Conservation (phyloP, 2,797 vertebrate species). For the Micropoecilia bifurca region DNA sequence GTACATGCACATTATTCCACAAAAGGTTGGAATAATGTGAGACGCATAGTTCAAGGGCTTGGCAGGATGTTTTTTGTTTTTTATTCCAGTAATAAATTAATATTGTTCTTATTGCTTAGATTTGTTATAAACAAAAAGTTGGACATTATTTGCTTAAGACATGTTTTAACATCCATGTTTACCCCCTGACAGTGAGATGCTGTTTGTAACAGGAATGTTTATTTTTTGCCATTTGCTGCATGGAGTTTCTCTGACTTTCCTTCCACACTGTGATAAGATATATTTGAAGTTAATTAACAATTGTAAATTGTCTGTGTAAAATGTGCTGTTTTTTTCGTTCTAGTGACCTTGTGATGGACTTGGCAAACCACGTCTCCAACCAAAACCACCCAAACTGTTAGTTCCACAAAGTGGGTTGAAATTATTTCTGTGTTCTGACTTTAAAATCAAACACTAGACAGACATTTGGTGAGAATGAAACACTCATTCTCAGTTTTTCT, state of each 20-base stretch:
- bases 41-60: neutral
- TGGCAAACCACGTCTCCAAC: neutral
- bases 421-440: neutral
- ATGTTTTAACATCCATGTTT: neutral
- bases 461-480: neutral
- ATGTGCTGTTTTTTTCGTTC: conserved; percentile 2
- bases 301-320: neutral
- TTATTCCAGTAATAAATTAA: neutral
- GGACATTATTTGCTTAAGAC: neutral
- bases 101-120: neutral
- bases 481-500: neutral
- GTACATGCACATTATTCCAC: neutral
- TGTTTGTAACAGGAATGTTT: neutral
- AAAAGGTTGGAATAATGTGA: neutral
- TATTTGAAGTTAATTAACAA: neutral
- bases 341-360: conserved; percentile 4
- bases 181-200: neutral
- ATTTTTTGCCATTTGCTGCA: neutral
- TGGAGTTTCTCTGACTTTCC: neutral
- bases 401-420: neutral
- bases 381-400: neutral
- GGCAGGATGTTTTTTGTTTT: neutral
- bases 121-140: neutral
- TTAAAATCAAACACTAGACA: neutral
- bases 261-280: neutral